A percentile compares a stretch with the other conserved stretches of the same genome.
Evolutionary conservation across 2,888 invertebrate genomes (phyloP).

Genomic region (Agonum fuliginosum): DNA sequence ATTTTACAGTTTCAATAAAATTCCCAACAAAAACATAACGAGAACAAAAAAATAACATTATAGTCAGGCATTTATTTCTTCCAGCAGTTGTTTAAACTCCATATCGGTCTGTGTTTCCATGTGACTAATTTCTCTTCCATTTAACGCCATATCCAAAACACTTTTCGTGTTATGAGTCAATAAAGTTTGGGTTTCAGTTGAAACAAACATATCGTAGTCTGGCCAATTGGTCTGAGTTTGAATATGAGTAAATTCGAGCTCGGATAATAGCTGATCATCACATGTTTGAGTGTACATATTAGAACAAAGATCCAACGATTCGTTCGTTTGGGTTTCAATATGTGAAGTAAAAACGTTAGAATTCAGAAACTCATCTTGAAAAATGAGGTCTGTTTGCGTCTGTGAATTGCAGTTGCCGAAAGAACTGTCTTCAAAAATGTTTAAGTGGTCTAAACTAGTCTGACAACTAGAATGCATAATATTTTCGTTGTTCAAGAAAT

Average conservation of each 20-base stretch:
- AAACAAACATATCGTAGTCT: constrained; percentile 75
- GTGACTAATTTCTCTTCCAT: constrained; percentile 71
- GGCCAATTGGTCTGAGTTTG: constrained; percentile 80
- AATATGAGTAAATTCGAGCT: constrained; percentile 77
- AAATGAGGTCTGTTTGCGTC: constrained; percentile 77
- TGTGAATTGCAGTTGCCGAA: constrained; percentile 76
- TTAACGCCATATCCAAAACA: constrained; percentile 58
- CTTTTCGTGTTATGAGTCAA: constrained; percentile 66
- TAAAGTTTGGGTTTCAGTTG: constrained; percentile 78
- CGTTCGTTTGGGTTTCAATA: constrained; percentile 72
- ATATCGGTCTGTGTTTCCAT: constrained; percentile 76
- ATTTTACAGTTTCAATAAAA: too few species aligned
- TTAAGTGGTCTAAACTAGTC: constrained; percentile 64
- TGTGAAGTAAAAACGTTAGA: constrained; percentile 69
- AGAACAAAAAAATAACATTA: constrained; percentile 65
- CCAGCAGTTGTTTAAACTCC: constrained; percentile 70
- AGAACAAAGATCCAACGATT: constrained; percentile 71
- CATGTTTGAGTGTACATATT: constrained; percentile 76
- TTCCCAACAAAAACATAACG: constrained; percentile 48
- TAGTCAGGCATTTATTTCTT: constrained; percentile 72
- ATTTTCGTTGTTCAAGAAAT: constrained; percentile 32
- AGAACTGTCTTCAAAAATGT: constrained; percentile 67
- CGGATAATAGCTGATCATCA: constrained; percentile 75
- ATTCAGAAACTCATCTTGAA: constrained; percentile 68
- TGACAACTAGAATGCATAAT: constrained; percentile 64